Conservation (phyloP, 2,797 vertebrate species). For the Cirrhinus molitorella region DNA sequence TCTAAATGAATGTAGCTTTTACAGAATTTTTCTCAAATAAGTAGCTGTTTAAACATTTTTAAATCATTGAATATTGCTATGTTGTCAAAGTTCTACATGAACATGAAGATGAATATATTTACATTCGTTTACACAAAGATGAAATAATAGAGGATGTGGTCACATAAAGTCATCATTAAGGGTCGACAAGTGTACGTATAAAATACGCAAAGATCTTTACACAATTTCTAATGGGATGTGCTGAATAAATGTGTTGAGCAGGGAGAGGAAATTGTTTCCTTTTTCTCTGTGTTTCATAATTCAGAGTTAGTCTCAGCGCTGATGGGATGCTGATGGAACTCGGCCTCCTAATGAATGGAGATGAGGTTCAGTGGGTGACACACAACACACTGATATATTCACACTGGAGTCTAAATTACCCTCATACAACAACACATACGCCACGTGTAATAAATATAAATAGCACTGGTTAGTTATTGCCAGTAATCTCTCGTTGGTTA, state of each 20-base stretch:
- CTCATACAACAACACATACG: constrained; percentile 19
- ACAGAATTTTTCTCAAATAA: not conserved
- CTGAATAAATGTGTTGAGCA: constrained; percentile 22
- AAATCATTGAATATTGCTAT: not conserved
- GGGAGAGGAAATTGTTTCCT: constrained; percentile 19
- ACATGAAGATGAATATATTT: no score
- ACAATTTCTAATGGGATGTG: constrained; percentile 28
- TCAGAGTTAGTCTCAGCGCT: constrained; percentile 29
- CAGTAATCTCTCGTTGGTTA: not conserved
- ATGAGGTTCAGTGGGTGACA: constrained; percentile 5
- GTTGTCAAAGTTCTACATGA: no score
- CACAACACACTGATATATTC: constrained; percentile 23
- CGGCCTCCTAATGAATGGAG: constrained; percentile 36
- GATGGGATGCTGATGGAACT: constrained; percentile 36
- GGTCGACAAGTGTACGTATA: constrained; percentile 59
- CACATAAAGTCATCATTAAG: constrained; percentile 61
- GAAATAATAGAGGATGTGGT: constrained; percentile 61
- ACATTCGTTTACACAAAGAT: constrained; percentile 40
- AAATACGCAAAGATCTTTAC: constrained; percentile 60
- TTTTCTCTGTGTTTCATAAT: constrained; percentile 18
- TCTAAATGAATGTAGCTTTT: no score
- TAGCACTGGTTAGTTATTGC: constrained; percentile 5
- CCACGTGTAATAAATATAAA: constrained; percentile 38
- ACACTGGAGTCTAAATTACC: constrained; percentile 40
- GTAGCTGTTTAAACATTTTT: not conserved